Conservation (phyloP, 2,797 vertebrate species). For the Galaxias olidus region DNA sequence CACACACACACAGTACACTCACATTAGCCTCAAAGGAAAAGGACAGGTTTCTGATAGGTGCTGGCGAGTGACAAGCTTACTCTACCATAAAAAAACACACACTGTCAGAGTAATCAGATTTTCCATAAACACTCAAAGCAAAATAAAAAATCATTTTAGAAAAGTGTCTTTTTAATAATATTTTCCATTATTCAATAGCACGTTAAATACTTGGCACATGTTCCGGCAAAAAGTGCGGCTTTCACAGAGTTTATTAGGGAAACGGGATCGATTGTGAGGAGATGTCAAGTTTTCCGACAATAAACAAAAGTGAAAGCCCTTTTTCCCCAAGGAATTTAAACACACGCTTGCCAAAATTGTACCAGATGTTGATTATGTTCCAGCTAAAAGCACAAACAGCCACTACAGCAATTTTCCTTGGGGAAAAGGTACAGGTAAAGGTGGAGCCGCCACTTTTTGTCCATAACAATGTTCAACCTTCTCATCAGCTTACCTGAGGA, state of each 20-base stretch:
- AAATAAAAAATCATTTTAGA: too few species aligned
- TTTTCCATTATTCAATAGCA: slow-evolving; percentile 42
- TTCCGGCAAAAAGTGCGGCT: slow-evolving; percentile 16
- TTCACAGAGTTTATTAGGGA: slow-evolving; percentile 14
- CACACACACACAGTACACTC: slow-evolving; percentile 13
- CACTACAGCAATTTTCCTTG: too few species aligned
- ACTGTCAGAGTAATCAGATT: too few species aligned
- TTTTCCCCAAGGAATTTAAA: background rate
- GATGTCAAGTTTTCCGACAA: slow-evolving; percentile 30
- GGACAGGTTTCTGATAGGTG: too few species aligned
- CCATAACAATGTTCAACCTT: background rate
- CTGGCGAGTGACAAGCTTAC: too few species aligned
- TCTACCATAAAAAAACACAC: too few species aligned
- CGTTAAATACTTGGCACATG: slow-evolving; percentile 5
- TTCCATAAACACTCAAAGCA: too few species aligned
- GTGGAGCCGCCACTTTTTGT: too few species aligned
- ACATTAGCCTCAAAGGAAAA: background rate
- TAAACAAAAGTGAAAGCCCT: slow-evolving; percentile 27
- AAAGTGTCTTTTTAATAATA: background rate
- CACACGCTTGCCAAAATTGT: slow-evolving; percentile 10
- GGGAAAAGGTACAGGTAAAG: too few species aligned
- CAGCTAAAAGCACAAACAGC: slow-evolving; percentile 7
- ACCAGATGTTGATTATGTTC: slow-evolving; percentile 21
- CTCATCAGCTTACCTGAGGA: slow-evolving; percentile 84
- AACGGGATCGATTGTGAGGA: too few species aligned